phyloP scores from a whole-genome alignment of 2,888 invertebrate species.

The Stenichneumon culpator region DNA sequence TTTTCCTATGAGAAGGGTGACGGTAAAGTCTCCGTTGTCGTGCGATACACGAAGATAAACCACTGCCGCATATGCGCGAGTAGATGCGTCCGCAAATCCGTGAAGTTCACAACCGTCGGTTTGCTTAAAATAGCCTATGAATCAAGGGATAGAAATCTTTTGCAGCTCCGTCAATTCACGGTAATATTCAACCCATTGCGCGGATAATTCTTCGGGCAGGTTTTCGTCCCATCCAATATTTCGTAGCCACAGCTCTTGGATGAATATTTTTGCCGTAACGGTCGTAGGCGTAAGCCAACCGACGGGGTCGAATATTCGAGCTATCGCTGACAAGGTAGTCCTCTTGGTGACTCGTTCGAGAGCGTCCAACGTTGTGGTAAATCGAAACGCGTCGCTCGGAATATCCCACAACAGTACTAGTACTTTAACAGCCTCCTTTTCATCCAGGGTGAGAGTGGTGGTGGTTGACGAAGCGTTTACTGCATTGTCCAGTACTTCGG shows the following conservation, averaged over 20 bases:
- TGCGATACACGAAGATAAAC: slow-evolving; percentile 59
- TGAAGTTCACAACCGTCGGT: slow-evolving; percentile 50
- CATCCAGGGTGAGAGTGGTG: neutral
- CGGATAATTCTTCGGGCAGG: neutral
- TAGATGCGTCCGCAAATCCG: slow-evolving; percentile 69
- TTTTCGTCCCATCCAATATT: slow-evolving; percentile 25
- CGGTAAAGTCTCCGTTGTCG: neutral
- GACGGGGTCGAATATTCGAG: slow-evolving; percentile 56
- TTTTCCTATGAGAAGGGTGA: slow-evolving; percentile 72
- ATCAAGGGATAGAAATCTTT: neutral
- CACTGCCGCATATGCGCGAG: slow-evolving; percentile 66
- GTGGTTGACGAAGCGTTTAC: too few relatives aligned
- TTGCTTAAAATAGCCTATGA: neutral
- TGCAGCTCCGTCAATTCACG: neutral
- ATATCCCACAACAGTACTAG: too few relatives aligned
- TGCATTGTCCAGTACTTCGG: neutral
- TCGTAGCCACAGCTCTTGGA: slow-evolving; percentile 35
- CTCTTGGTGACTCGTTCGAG: slow-evolving; percentile 59
- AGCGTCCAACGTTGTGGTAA: neutral
- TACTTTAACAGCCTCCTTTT: neutral
- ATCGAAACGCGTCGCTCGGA: too few relatives aligned
- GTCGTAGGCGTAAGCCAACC: too few relatives aligned
- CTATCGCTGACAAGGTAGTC: slow-evolving; percentile 61
- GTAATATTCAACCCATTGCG: neutral
- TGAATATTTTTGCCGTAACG: too few relatives aligned